A percentile compares a stretch with the other conserved stretches of the same genome.
phyloP scores from a whole-genome alignment of 2,797 vertebrate genomes.

The Spea hammondii region DNA sequence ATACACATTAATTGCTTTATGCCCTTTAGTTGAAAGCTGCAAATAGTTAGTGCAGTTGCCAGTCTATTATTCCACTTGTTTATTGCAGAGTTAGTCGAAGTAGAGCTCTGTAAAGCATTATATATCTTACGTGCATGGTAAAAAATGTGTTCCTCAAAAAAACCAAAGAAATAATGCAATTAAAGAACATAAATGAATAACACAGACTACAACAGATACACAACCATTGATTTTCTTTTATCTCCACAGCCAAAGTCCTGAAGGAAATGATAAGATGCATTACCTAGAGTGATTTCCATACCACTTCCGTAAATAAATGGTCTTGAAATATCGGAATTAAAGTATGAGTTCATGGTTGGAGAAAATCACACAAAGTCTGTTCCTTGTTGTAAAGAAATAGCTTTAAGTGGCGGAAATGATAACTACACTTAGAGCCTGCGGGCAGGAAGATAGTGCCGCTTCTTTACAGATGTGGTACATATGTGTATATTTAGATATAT shows the following conservation, averaged over 20 bases:
- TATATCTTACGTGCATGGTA: too few species aligned
- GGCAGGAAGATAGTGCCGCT: constrained; percentile 43
- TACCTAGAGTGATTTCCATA: constrained; percentile 30
- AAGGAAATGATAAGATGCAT: constrained; percentile 41
- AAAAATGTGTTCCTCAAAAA: background rate
- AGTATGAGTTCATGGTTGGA: constrained; percentile 23
- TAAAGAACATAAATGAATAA: constrained; percentile 11
- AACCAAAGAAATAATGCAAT: constrained; percentile 2
- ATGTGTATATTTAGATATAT: constrained; percentile 43
- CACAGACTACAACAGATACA: background rate
- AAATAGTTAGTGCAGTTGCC: too few species aligned
- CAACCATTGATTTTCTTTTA: constrained; percentile 29
- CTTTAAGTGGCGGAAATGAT: constrained; percentile 51
- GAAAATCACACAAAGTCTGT: constrained; percentile 35
- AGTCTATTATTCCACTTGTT: too few species aligned
- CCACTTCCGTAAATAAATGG: constrained; percentile 39
- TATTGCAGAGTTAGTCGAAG: too few species aligned
- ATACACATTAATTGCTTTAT: too few species aligned
- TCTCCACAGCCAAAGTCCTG: constrained; percentile 11
- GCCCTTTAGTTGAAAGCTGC: too few species aligned
- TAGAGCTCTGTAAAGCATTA: too few species aligned
- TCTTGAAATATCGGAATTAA: constrained; percentile 35
- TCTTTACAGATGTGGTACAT: constrained; percentile 43
- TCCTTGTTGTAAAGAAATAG: constrained; percentile 36
- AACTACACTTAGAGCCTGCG: constrained; percentile 36